Evolutionary conservation across 1,140 invertebrate species (phyloP), one percentile per base, ranked within the genome.

Genomic region (Eurosta solidaginis): DNA sequence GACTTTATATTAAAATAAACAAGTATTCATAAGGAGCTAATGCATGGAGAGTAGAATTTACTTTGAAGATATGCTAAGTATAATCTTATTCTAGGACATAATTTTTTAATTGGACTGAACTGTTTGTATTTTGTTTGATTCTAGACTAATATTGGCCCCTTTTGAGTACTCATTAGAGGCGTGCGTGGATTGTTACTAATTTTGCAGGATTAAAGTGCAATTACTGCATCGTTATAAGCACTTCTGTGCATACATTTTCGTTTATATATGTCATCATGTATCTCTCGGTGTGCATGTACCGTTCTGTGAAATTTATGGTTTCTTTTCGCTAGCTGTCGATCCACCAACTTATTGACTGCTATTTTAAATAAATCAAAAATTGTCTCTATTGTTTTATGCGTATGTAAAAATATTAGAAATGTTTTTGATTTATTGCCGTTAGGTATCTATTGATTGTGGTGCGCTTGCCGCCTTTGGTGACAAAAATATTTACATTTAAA

Each of bases 371-470:
- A 76, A 76, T 76, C 75, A 76, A 77, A 77, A 20, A 77, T 68
- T 77, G 63, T 68, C 75, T 36, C 52, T 45, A 77, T 77, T 77
- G 76, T 68, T 68, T 77, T 50, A 77, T 63, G 12, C 63, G 54
- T 68, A 63, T 59, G 76, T 68, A 40, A 68, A 77, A 77, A 77
- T 77, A 77, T 40, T 47, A 63, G 42, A 77, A 47, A 77, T 47
- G 50, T 40, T 63, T 42, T 77, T 77, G 76, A 77, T 77, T 77
- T 77, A 77, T 77, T 77, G 76, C 12, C 59, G 14, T 68, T 40
- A 40, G 7, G 14, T 9, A 9, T 59, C 75, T 36, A 40, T 49
- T 20, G 29, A 22, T 42, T 9, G 29, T 17, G 17, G 9, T 3
- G 6, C 33, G 29, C 14, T 68, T 22, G 40, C 59, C 6, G 33